Evolutionary conservation across 2,888 invertebrate species (phyloP), one percentile per base, ranked within the genome.

Genomic region (Acrocyrtus sp.): DNA sequence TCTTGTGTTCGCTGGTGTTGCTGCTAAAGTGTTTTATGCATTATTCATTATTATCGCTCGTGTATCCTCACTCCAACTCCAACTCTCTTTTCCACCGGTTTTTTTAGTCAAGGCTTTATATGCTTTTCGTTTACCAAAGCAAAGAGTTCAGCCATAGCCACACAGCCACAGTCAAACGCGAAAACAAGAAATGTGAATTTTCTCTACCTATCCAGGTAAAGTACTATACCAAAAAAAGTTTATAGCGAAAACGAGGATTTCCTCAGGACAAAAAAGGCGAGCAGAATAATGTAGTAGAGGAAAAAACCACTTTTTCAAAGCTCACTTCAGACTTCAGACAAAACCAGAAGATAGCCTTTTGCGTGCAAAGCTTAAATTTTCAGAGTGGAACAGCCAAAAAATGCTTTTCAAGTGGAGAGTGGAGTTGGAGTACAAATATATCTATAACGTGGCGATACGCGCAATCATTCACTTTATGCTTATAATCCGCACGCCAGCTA

Each of bases 261-360:
- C 69, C 61, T 69, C 24, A 45, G 70, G 70, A 70, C 57, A 63
- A 24, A 70, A 50, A 47, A 24, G n/a, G 51, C 24, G 24, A 60
- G 54, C 34, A 53, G 41, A 50, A 21, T 8, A 24, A n/a, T 24
- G 19, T 3, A 4, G 4, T 24, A 41, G 24, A 4, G 41, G 26
- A 43, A 15, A 45, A 43, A 24, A 57, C 15, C 15, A 17, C 21
- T 51, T 39, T 54, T 29, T 39, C 41, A 39, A 4, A 34, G 22
- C 29, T 26, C 3, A 53, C 15, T 24, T 39, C 34, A 3, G 1
- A 17, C 17, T 10, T 24, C 27, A 68, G 68, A 68, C 60, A 15
- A 68, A 60, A 61, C 22, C 45, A 27, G 10, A 34, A 68, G 68
- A 68, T 68, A 68, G 74, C 74, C 74, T 66, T 75, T 75, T 75